Base-by-base conservation (phyloP, 2,797 vertebrate species). In the Liasis olivaceus region DNA sequence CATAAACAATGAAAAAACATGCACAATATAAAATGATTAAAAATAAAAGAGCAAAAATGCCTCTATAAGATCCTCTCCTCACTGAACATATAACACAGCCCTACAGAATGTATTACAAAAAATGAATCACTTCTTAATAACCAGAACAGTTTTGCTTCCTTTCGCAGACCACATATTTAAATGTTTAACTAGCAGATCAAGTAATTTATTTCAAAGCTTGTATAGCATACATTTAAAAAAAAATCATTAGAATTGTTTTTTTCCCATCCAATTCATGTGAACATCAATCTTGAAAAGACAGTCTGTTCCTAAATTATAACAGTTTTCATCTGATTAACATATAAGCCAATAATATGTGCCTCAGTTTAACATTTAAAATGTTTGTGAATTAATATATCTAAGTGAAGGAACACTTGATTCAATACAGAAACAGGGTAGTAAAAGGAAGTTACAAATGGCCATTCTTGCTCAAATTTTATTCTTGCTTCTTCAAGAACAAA, bases 101-200 rank as follows among this genome's bases (percentile, higher is more conserved):
- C 63, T 62, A 36, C 54, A 64, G 20, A 90, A 56, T 87, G 60
- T 90, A 90, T 90, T 92, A 92, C 56, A 36, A 87, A 22, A 42
- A n/a, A 93, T 90, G 84, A 87, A 90, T 93, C 84, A 90, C 58
- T 63, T 58, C 84, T 92, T 90, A 90, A 90, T 72, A 87, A 90
- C 84, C 66, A 93, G 64, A 90, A 87, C 36, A 72, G 56, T 26
- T n/a, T 17, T 47, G 72, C 47, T 56, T 42, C 47, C 14, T 85
- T 93, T 87, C 87, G 58, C 58, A 93, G 42, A 77, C 85, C 20
- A 62, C 88, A 90, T 87, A 87, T 90, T 93, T 87, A 90, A 90
- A 93, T 90, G 28, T 87, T 92, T 87, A 90, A 92, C 84, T 62
- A 92, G 63, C n/a, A 90, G 64, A 87, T 69, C 63, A 90, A 86